phyloP scores from a whole-genome alignment of 2,113 vertebrate species.

The Oncorhynchus tshawytscha region DNA sequence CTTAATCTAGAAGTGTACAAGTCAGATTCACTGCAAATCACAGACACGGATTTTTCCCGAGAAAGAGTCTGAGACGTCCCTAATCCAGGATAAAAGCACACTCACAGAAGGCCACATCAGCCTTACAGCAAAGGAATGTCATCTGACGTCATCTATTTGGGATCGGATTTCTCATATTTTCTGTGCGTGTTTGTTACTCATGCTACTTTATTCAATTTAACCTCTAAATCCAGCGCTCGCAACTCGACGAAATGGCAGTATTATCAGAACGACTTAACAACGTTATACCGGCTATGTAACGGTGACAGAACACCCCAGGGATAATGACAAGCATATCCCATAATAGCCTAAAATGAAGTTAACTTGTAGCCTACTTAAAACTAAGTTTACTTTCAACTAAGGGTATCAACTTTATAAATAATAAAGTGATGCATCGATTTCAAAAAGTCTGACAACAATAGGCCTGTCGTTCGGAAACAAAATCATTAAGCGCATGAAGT shows the following conservation, averaged over 20 bases:
- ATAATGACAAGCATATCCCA: neutral
- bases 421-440: too few relatives aligned
- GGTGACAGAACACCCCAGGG: neutral
- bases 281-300: neutral
- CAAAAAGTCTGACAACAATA: too few relatives aligned
- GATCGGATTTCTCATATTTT: conserved; percentile 62
- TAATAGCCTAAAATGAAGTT: neutral
- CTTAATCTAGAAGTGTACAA: too few relatives aligned
- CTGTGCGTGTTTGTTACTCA: conserved; percentile 23
- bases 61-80: conserved; percentile 25
- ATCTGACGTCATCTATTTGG: conserved; percentile 72
- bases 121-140: conserved; percentile 66
- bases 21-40: neutral
- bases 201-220: conserved; percentile 42
- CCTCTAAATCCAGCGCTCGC: conserved; percentile 49
- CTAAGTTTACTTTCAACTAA: too few relatives aligned
- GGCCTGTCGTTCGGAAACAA: too few relatives aligned
- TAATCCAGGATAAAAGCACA: conserved; percentile 6
- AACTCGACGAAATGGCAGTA: conserved; percentile 22
- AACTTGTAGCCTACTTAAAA: neutral
- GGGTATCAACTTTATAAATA: too few relatives aligned
- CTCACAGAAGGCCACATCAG: conserved; percentile 61
- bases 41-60: neutral
- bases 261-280: neutral
- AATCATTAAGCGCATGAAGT: conserved; percentile 3